phyloP scores from a whole-genome alignment of 2,888 invertebrate species.

The Acrobasis consociella region DNA sequence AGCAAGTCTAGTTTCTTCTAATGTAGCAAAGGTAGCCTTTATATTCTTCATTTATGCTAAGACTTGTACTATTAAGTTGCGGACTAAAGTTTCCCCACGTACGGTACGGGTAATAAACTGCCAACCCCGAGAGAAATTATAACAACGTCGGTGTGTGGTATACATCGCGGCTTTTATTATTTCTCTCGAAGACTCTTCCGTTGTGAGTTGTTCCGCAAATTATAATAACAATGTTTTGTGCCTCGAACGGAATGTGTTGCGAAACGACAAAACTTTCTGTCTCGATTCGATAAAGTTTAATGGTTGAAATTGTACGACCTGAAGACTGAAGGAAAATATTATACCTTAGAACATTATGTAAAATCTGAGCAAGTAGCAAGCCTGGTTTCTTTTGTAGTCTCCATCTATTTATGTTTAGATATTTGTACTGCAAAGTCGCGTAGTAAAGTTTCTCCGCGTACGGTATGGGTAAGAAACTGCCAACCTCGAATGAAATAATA shows the following conservation, averaged over 20 bases:
- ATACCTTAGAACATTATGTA: too few species aligned
- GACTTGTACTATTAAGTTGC: too few species aligned
- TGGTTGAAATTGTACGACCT: neutral
- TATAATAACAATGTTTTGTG: neutral
- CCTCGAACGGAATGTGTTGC: neutral
- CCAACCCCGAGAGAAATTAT: neutral
- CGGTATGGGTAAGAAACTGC: slow-evolving; percentile 42
- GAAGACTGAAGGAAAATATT: too few species aligned
- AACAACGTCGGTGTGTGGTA: neutral
- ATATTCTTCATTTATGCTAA: too few species aligned
- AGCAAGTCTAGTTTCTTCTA: too few species aligned
- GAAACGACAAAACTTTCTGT: neutral
- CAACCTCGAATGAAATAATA: slow-evolving; percentile 42
- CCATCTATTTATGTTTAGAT: too few species aligned
- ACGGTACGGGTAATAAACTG: neutral
- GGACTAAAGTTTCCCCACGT: too few species aligned
- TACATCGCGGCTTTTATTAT: too few species aligned
- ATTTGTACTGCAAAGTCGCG: neutral
- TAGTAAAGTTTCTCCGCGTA: slow-evolving; percentile 33
- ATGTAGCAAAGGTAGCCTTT: too few species aligned
- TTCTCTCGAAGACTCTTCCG: too few species aligned
- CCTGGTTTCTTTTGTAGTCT: too few species aligned
- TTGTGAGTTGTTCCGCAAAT: neutral
- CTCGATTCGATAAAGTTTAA: neutral
- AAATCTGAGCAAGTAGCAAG: too few species aligned